phyloP scores from a whole-genome alignment of 2,797 vertebrate genomes.

The Sebastiscus albofasciatus region DNA sequence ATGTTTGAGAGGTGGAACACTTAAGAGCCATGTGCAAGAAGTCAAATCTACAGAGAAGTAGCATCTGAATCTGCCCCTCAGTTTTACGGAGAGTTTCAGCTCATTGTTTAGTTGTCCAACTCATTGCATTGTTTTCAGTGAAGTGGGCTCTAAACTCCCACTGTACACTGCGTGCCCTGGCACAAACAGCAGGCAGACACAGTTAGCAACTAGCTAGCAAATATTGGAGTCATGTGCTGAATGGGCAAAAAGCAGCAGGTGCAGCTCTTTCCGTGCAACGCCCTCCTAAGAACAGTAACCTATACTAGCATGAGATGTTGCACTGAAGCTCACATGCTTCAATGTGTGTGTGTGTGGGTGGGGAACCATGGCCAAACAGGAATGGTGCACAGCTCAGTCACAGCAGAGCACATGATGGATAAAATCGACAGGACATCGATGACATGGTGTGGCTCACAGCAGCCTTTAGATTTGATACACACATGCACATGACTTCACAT shows the following conservation, averaged over 20 bases:
- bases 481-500: slow-evolving; percentile 45
- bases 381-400: slow-evolving; percentile 31
- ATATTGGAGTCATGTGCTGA: not conserved
- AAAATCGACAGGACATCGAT: slow-evolving; percentile 26
- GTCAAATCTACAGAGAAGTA: not conserved
- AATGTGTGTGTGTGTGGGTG: too few species aligned
- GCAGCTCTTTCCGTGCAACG: not conserved
- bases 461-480: slow-evolving; percentile 29
- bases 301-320: not conserved
- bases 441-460: slow-evolving; percentile 24
- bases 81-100: not conserved
- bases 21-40: not conserved
- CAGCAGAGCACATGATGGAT: slow-evolving; percentile 37
- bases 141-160: not conserved
- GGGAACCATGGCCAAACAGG: slow-evolving; percentile 28
- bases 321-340: slow-evolving; percentile 7
- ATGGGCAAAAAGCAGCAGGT: not conserved
- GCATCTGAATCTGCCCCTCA: not conserved
- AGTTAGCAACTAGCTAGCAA: too few species aligned
- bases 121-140: too few species aligned
- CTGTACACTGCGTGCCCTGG: too few species aligned
- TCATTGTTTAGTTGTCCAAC: not conserved
- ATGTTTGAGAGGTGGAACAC: not conserved
- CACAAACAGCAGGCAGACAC: not conserved
- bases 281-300: not conserved